Evolutionary conservation across 2,888 invertebrate genomes (phyloP).

Genomic region (Hedya salicella): DNA sequence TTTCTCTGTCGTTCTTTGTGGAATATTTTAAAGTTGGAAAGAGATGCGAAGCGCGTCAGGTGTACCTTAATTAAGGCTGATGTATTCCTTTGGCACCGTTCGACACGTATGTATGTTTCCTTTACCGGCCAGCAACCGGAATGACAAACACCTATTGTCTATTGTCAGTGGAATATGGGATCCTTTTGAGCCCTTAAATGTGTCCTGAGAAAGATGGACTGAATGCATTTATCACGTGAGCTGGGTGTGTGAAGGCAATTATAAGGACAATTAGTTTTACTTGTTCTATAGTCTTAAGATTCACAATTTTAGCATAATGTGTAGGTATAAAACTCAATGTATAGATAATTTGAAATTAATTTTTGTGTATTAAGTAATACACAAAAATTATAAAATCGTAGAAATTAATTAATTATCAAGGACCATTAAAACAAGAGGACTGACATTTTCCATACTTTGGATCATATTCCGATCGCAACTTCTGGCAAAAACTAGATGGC

Average conservation of each 20-base stretch:
- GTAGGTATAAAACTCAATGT: too few species aligned
- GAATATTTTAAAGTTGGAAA: conserved; percentile 10
- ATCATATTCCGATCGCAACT: too few species aligned
- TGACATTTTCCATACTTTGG: too few species aligned
- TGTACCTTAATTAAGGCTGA: conserved; percentile 37
- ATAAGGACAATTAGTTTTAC: background rate
- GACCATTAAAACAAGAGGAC: too few species aligned
- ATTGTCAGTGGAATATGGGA: conserved; percentile 54
- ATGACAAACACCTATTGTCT: conserved; percentile 77
- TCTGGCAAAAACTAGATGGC: too few species aligned
- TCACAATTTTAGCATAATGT: too few species aligned
- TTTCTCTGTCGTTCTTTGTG: conserved; percentile 24
- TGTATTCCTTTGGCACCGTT: conserved; percentile 49
- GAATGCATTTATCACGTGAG: background rate
- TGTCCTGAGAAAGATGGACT: conserved; percentile 22
- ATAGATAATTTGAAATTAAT: too few species aligned
- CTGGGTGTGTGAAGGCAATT: background rate
- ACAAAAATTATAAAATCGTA: too few species aligned
- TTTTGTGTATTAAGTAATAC: too few species aligned
- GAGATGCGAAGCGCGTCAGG: conserved; percentile 37
- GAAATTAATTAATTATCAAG: too few species aligned
- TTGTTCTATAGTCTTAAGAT: background rate
- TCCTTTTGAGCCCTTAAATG: conserved; percentile 47
- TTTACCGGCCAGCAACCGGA: conserved; percentile 61
- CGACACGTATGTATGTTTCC: conserved; percentile 69